Evolutionary conservation across 2,113 vertebrate species (phyloP).

Genomic region (Odontesthes bonariensis): DNA sequence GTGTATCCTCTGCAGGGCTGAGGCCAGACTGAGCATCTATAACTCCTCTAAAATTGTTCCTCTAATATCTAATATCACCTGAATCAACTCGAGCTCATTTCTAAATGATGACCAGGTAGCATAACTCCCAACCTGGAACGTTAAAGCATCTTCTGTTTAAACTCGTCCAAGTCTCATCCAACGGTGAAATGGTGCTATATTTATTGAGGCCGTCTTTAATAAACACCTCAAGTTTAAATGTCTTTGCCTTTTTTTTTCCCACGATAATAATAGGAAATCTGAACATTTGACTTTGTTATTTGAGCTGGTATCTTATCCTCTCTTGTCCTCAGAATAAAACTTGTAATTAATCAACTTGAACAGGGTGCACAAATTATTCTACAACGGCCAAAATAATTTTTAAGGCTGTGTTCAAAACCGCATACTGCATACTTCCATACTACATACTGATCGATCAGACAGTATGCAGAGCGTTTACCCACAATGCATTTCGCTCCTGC

Average conservation of each 20-base stretch:
- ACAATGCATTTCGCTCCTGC: too few species aligned
- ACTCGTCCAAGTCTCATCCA: conserved; percentile 28
- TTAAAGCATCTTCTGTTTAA: conserved; percentile 22
- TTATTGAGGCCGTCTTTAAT: conserved; percentile 72
- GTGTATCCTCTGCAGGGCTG: conserved; percentile 39
- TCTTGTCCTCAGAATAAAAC: too few species aligned
- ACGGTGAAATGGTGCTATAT: conserved; percentile 74
- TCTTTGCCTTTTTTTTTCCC: background rate
- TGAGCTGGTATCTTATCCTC: background rate
- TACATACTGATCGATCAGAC: too few species aligned
- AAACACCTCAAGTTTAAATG: conserved; percentile 44
- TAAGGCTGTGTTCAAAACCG: too few species aligned
- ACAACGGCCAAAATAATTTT: too few species aligned
- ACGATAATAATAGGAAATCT: rapidly evolving
- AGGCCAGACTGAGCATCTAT: conserved; percentile 5
- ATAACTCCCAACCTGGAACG: conserved; percentile 10
- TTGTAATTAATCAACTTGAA: background rate
- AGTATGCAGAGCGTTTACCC: too few species aligned
- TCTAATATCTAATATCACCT: conserved; percentile 15
- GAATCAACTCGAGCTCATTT: conserved; percentile 10
- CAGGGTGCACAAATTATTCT: background rate
- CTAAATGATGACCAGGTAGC: conserved; percentile 6
- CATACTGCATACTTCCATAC: too few species aligned
- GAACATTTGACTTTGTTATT: background rate
- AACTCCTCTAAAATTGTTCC: conserved; percentile 2